These are phyloP conservation scores for Chloroceryle inda DNA, from an alignment of 2,797 vertebrate genomes.

Conservation along the genomic window DNA sequence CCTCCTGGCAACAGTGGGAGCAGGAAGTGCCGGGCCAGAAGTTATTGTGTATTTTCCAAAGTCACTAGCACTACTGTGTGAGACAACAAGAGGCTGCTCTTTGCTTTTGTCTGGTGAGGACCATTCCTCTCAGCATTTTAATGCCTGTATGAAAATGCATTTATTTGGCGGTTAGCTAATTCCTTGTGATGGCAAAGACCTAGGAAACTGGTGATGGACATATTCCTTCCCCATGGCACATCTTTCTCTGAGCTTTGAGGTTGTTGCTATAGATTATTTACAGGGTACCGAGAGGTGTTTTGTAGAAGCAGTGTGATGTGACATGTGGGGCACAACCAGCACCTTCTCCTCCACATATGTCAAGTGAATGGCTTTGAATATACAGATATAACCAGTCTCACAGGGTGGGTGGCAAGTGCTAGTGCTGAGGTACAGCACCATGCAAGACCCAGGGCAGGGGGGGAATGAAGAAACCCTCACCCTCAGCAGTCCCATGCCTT, in stretches of 20 bases:
- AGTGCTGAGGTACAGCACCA: neutral
- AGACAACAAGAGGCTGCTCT: neutral
- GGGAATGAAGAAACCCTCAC: neutral
- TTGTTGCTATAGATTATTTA: neutral
- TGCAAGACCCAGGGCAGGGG: neutral
- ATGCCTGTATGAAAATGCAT: neutral
- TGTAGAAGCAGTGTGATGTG: neutral
- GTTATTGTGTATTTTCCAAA: neutral
- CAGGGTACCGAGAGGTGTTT: neutral
- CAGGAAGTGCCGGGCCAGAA: neutral
- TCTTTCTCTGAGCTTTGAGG: neutral
- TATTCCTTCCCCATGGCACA: neutral
- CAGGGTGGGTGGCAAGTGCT: accelerated
- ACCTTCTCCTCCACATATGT: neutral
- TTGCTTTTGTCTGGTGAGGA: neutral
- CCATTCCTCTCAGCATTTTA: neutral
- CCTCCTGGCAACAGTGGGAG: neutral
- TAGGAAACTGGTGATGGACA: neutral
- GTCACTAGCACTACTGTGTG: neutral
- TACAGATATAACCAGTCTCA: neutral
- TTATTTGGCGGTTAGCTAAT: neutral
- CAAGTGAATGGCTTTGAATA: neutral
- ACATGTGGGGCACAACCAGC: accelerated
- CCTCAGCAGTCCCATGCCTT: too few species aligned
- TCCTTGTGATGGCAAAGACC: neutral